Percentiles rank a stretch among this genome's conserved stretches.
Conservation (phyloP, 2,888 invertebrate species). For the Tetranychus truncatus region DNA sequence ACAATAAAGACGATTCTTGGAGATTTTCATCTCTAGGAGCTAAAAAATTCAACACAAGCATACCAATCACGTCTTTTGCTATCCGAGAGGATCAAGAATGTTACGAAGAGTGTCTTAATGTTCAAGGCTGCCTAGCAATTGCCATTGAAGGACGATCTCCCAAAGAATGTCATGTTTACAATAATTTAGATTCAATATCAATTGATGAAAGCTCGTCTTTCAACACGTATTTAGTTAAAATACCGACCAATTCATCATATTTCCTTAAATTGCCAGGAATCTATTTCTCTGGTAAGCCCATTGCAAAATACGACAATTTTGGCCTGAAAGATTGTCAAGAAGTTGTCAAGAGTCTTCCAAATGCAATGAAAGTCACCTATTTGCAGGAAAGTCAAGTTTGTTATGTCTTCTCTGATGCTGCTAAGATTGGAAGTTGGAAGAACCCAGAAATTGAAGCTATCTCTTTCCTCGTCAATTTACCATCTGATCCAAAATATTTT, state of each 20-base stretch:
- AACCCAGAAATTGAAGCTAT: conserved; percentile 9
- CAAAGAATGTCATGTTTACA: conserved; percentile 5
- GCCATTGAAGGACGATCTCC: conserved; percentile 9
- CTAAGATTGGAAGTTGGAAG: conserved; percentile 7
- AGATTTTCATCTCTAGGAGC: conserved; percentile 12
- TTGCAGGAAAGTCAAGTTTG: conserved; percentile 13
- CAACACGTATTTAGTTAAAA: conserved; percentile 8
- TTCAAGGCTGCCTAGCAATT: conserved; percentile 6
- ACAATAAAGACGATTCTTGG: conserved; percentile 13
- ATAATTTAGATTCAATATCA: not conserved
- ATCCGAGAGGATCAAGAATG: conserved; percentile 15
- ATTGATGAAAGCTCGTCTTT: not conserved
- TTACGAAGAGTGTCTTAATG: conserved; percentile 15
- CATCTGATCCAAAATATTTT: conserved; percentile 13
- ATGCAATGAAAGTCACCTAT: conserved; percentile 9
- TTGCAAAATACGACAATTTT: conserved; percentile 7
- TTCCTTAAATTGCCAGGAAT: conserved; percentile 9
- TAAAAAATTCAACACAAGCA: not conserved
- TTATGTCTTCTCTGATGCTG: conserved; percentile 14
- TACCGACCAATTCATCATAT: conserved; percentile 8
- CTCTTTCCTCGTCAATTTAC: conserved; percentile 6
- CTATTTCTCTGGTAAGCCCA: conserved; percentile 11
- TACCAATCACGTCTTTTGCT: conserved; percentile 9
- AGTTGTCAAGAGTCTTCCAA: conserved; percentile 7
- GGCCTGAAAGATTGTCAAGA: conserved; percentile 8